Conservation (phyloP, 2,888 invertebrate genomes). For the Automeris io region DNA sequence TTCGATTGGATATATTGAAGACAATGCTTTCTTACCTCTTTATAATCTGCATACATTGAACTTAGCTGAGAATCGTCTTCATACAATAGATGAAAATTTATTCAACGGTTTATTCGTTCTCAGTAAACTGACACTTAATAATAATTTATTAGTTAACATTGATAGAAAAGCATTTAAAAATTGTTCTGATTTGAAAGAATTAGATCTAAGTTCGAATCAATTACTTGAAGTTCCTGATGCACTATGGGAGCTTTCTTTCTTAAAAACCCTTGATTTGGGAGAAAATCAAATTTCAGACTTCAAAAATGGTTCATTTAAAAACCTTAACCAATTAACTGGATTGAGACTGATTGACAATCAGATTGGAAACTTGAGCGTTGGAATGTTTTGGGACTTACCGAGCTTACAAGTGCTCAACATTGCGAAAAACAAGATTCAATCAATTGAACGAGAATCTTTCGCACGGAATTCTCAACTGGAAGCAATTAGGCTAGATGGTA, state of each 20-base stretch:
- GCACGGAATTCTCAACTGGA: slow-evolving; percentile 88
- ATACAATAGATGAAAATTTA: slow-evolving; percentile 86
- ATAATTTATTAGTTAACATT: slow-evolving; percentile 87
- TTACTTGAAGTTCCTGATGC: slow-evolving; percentile 89
- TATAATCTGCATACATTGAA: slow-evolving; percentile 94
- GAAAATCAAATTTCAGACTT: slow-evolving; percentile 93
- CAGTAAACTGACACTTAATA: slow-evolving; percentile 89
- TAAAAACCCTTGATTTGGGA: slow-evolving; percentile 93
- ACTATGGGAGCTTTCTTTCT: slow-evolving; percentile 85
- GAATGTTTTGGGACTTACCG: slow-evolving; percentile 91
- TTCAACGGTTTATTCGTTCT: slow-evolving; percentile 91
- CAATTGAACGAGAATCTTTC: slow-evolving; percentile 90
- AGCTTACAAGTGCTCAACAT: slow-evolving; percentile 91
- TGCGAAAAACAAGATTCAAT: slow-evolving; percentile 92
- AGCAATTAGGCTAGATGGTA: slow-evolving; percentile 91
- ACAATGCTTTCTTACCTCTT: slow-evolving; percentile 90
- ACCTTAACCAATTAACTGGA: slow-evolving; percentile 90
- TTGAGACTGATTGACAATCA: slow-evolving; percentile 93
- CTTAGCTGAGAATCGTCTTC: slow-evolving; percentile 90
- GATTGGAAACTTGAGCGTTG: slow-evolving; percentile 88
- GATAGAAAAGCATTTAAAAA: slow-evolving; percentile 90
- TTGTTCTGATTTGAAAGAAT: slow-evolving; percentile 90
- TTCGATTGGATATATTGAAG: slow-evolving; percentile 91
- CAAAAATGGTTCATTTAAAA: slow-evolving; percentile 89
- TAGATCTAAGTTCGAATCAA: slow-evolving; percentile 92